phyloP scores from a whole-genome alignment of 2,888 invertebrate genomes.

The Octonoba sinensis region DNA sequence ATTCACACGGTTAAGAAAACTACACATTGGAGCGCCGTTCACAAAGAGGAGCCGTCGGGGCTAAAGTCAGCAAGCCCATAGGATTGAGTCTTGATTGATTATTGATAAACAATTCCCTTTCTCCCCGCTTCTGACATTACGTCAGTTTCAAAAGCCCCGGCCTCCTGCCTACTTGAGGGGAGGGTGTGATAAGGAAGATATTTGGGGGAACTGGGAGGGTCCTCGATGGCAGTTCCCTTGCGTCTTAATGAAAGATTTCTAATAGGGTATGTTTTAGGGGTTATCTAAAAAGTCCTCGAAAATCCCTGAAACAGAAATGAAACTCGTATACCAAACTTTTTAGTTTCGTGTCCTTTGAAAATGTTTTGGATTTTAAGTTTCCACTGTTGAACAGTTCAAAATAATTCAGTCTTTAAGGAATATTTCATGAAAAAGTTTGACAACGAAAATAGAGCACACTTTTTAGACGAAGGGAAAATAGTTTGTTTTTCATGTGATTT shows the following conservation, averaged over 20 bases:
- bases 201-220: conserved; percentile 10
- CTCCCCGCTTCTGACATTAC: conserved; percentile 18
- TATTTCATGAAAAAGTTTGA: too few species aligned
- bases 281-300: neutral
- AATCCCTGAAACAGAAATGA: too few species aligned
- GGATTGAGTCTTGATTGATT: conserved; percentile 62
- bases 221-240: conserved; percentile 33
- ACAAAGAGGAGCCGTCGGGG: too few species aligned
- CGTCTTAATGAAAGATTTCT: conserved; percentile 61
- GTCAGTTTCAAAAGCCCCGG: conserved; percentile 24
- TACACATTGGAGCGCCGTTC: neutral
- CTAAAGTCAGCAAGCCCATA: too few species aligned
- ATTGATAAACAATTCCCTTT: conserved; percentile 62
- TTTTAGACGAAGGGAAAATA: too few species aligned
- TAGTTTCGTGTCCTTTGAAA: too few species aligned
- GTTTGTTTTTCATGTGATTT: too few species aligned
- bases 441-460: too few species aligned
- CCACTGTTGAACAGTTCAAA: too few species aligned
- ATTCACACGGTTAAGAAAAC: conserved; percentile 45
- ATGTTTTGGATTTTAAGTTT: too few species aligned
- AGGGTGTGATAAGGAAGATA: conserved; percentile 28
- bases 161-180: neutral
- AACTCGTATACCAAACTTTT: too few species aligned
- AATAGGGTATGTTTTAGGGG: conserved; percentile 23
- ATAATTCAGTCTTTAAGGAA: too few species aligned